These are phyloP conservation scores for Nesometra sesokonis DNA, from an alignment of 35 echinoderm and acorn worm species.

Conservation along the genomic window DNA sequence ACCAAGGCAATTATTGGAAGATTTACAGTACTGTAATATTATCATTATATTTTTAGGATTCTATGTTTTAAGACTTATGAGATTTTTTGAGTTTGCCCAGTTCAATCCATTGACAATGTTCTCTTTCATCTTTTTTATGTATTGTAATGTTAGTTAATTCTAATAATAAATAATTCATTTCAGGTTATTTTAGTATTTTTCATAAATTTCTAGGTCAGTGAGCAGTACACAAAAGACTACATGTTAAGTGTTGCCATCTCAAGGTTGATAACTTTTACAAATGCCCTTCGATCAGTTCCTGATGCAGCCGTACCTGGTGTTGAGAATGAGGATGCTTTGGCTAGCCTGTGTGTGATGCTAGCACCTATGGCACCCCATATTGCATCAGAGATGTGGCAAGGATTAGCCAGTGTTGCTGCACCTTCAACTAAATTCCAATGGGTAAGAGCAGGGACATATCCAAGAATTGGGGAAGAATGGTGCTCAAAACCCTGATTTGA, in stretches of 20 bases:
- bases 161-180: too few species aligned
- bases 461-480: too few species aligned
- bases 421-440: conserved; percentile 6
- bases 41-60: too few species aligned
- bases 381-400: conserved; percentile 67
- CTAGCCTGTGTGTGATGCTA: conserved; percentile 62
- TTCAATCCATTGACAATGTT: too few species aligned
- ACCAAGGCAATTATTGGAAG: too few species aligned
- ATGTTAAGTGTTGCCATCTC: conserved; percentile 78
- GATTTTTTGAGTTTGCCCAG: too few species aligned
- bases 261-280: conserved; percentile 68
- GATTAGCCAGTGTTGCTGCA: conserved; percentile 9
- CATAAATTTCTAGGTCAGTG: conserved; percentile 37
- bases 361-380: conserved; percentile 81
- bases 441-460: conserved; percentile 15
- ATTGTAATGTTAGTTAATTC: too few species aligned
- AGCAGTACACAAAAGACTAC: conserved; percentile 49
- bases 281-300: conserved; percentile 31
- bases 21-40: too few species aligned
- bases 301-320: conserved; percentile 36
- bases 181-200: too few species aligned
- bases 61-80: too few species aligned
- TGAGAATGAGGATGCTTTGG: conserved; percentile 45
- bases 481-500: neutral
- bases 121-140: too few species aligned